Base-by-base conservation (phyloP, 2,113 vertebrate species). In the Prietella phreatophila region DNA sequence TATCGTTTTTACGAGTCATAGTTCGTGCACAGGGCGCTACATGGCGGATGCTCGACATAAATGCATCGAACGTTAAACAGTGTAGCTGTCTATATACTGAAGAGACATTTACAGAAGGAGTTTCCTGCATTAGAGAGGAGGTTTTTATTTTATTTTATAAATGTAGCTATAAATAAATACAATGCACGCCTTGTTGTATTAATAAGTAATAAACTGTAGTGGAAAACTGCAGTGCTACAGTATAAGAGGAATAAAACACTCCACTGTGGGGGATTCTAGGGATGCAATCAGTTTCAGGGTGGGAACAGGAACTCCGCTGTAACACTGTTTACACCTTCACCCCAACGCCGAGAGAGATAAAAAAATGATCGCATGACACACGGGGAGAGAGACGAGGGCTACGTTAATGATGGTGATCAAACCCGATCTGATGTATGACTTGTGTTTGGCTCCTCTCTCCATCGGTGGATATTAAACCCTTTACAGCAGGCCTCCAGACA, bases 391-490 rank as follows among this genome's bases (percentile, higher is more conserved):
- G 63, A 88, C 47, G 71, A 88, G 42, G 36, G n/a, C 75, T 85
- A 36, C 84, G 60, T 86, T 86, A 91, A 89, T 91, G 86, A 89
- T 22, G 71, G 82, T 89, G 86, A 91, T 86, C 85, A 58, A 89
- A 88, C 1, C 55, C 69, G 33, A 87, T 80, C 82, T 84, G 65
- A 91, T 88, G 56, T 89, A 90, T 85, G 84, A 75, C 87, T 87
- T 87, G 87, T 88, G 85, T 65, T 91, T n/a, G 82, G 39, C 61
- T 87, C 50, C 50, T 55, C 87, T 85, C 82, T 76, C 89, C 90
- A 88, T 91, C 89, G 87, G 25, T 90, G 85, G 87, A 90, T 87
- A 89, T 90, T 88, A 91, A 87, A 71, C 60, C 83, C 75, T 85
- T 86, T 85, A 39, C 83, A 83, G 50, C 82, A 81, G 81, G 89